Percentiles rank a stretch among this genome's conserved stretches.
These are phyloP conservation scores for Salarias fasciatus DNA, from an alignment of 2,797 vertebrate species.

Conservation along the genomic window DNA sequence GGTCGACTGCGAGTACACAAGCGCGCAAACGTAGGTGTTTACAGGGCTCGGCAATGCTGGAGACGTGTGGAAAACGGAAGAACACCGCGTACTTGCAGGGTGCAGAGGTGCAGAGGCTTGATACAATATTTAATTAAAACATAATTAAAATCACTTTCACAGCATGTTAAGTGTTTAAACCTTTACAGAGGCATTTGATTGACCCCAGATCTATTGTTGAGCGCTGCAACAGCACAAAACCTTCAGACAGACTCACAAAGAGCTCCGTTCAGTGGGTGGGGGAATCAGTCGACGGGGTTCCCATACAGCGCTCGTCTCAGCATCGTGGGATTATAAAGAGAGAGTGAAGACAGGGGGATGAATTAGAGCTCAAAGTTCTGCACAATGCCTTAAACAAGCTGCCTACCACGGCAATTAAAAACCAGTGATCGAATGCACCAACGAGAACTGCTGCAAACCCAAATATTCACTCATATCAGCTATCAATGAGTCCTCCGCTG, in stretches of 20 bases:
- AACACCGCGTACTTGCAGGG: background rate
- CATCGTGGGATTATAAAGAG: background rate
- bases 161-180: background rate
- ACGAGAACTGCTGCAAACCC: too few relatives aligned
- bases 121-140: conserved; percentile 1
- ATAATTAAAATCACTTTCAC: conserved; percentile 18
- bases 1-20: conserved; percentile 18
- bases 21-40: conserved; percentile 24
- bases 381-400: too few relatives aligned
- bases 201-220: background rate
- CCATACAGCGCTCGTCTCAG: too few relatives aligned
- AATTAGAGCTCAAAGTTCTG: too few relatives aligned
- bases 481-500: too few relatives aligned
- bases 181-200: background rate
- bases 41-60: conserved; percentile 20
- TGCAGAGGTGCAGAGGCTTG: conserved; percentile 22
- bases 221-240: background rate
- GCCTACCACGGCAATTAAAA: too few relatives aligned
- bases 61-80: background rate
- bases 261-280: too few relatives aligned
- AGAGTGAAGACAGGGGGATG: background rate
- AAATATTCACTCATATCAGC: too few relatives aligned
- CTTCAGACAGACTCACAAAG: background rate
- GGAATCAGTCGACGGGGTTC: too few relatives aligned
- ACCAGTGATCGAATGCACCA: too few relatives aligned